These are phyloP conservation scores for Leptinotarsa tumamoca DNA, from an alignment of 2,888 invertebrate genomes.

Conservation along the genomic window DNA sequence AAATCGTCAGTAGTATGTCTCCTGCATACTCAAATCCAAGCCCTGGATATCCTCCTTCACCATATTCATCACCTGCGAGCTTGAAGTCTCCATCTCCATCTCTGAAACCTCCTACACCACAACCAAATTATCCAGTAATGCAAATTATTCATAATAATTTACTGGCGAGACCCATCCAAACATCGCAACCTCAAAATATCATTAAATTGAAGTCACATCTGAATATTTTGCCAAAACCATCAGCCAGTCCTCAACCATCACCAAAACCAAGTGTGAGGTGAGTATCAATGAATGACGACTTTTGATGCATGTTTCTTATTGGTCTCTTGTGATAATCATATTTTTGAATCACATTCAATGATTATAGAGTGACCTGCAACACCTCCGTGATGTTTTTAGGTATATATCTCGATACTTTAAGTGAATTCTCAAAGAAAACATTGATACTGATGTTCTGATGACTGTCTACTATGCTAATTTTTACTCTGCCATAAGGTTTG, in stretches of 20 bases:
- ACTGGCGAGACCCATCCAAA: slow-evolving; percentile 61
- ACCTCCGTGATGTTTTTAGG: no score
- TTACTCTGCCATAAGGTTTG: no score
- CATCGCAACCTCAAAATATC: slow-evolving; percentile 62
- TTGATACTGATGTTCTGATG: no score
- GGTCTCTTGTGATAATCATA: no score
- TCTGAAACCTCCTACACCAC: slow-evolving; percentile 61
- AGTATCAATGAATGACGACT: slow-evolving; percentile 28
- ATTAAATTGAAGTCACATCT: slow-evolving; percentile 66
- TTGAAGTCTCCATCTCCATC: slow-evolving; percentile 62
- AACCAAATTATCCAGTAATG: slow-evolving; percentile 64
- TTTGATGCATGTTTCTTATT: no score
- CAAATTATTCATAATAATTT: slow-evolving; percentile 65
- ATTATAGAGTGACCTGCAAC: no score
- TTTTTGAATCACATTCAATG: no score
- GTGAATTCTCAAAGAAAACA: no score
- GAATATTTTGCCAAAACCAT: slow-evolving; percentile 67
- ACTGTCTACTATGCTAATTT: no score
- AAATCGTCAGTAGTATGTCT: slow-evolving; percentile 62
- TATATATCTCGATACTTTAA: no score
- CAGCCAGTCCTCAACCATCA: slow-evolving; percentile 63
- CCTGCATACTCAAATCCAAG: slow-evolving; percentile 62
- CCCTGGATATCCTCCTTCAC: slow-evolving; percentile 61
- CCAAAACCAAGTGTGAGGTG: slow-evolving; percentile 66
- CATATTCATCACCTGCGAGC: slow-evolving; percentile 65